Evolutionary conservation across 2,113 vertebrate genomes (phyloP), one percentile per base, ranked within the genome.

Genomic region (Calyptomena viridis): DNA sequence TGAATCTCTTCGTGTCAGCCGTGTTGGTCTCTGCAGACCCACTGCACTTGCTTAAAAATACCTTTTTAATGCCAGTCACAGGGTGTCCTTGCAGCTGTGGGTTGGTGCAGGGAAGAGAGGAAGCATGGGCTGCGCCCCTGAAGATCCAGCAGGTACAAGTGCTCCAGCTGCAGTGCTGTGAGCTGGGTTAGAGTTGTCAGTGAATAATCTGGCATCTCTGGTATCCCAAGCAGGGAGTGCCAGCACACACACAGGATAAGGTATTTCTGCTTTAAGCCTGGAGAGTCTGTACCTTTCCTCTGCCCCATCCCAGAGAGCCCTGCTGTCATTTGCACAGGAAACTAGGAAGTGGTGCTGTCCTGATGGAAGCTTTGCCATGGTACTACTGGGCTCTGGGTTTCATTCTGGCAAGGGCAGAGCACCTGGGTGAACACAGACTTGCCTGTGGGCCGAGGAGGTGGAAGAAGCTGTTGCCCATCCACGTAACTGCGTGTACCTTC

Each of bases 341-440:
- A 6, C 18, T 6, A 17, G 52, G 42, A 25, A 22, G 30, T 0
- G 5, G 12, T 1, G 9, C 56, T 40, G 2, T 37, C 23, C 24
- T 33, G 0, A 2, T 2, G 2, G 14, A 3, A 15, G 66, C 17
- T 85, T 56, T 52, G 55, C 35, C 12, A 0, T 1, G 9, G 11
- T 35, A 25, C 25, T 24, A 1, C 37, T 5, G 67, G 27, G 8
- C 18, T 79, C 11, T 14, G 35, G 46, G 30, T 58, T 56, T 82
- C 16, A 2, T 46, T 42, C 0, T 7, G 44, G 13, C 8, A 3
- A 30, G 14, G 50, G 13, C 15, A 18, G 21, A n/a, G 50, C 3
- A 1, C 7, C 1, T 25, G 12, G 28, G 22, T 40, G 69, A 46
- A 28, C n/a, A 13, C 15, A 31, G 35, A 21, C 24, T 12, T 22